A percentile compares a stretch with the other conserved stretches of the same genome.
Evolutionary conservation across 2,888 invertebrate species (phyloP).

Genomic region (Taenaris catops): DNA sequence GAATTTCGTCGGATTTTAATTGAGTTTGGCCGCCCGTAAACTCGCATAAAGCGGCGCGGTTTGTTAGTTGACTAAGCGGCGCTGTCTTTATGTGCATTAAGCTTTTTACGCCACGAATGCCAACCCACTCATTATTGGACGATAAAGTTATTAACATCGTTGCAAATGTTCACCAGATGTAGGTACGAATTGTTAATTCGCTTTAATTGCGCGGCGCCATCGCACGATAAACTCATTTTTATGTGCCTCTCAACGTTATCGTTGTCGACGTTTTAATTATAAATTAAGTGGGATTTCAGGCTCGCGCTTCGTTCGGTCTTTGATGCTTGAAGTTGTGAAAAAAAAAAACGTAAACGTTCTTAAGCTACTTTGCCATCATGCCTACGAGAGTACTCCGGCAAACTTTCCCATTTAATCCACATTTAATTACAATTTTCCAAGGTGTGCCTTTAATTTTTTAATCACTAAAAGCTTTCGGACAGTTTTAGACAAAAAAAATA

Average conservation of each 20-base stretch:
- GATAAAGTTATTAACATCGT: conserved; percentile 54
- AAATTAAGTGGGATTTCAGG: conserved; percentile 52
- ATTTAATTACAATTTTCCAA: conserved; percentile 24
- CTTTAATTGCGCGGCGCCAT: conserved; percentile 60
- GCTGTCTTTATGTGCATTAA: conserved; percentile 43
- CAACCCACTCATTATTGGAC: conserved; percentile 45
- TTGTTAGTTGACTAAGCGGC: conserved; percentile 51
- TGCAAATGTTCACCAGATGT: conserved; percentile 46
- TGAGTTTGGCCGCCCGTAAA: conserved; percentile 57
- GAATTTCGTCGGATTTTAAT: conserved; percentile 67
- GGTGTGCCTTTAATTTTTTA: conserved; percentile 16
- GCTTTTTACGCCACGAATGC: conserved; percentile 18
- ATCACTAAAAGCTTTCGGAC: conserved; percentile 3
- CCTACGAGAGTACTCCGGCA: conserved; percentile 20
- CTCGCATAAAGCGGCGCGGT: conserved; percentile 43
- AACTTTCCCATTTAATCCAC: conserved; percentile 23
- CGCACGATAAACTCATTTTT: conserved; percentile 62
- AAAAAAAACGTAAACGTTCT: conserved; percentile 26
- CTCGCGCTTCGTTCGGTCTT: conserved; percentile 27
- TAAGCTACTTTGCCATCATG: conserved; percentile 25
- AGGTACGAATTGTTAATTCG: conserved; percentile 66
- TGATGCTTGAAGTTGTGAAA: conserved; percentile 27
- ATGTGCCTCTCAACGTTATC: conserved; percentile 53
- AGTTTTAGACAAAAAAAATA: too few species aligned
- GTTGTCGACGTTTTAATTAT: conserved; percentile 60